Percentiles rank a stretch among this genome's conserved stretches.
Conservation (phyloP, 1,140 invertebrate genomes). For the Drosophila serrata region DNA sequence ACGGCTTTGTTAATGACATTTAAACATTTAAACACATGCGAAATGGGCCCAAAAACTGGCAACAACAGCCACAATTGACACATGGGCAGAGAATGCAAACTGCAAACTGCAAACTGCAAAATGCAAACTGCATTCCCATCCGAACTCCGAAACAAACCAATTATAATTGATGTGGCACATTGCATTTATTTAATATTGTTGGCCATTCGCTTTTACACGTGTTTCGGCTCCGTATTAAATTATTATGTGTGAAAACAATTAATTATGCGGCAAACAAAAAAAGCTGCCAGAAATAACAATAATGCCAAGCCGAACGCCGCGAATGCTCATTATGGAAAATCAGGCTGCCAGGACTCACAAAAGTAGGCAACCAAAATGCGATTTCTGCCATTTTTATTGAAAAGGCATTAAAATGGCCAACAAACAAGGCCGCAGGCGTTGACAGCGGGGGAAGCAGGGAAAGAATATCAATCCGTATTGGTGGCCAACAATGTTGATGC, state of each 20-base stretch:
- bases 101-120: conserved; percentile 51
- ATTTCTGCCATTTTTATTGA: conserved; percentile 55
- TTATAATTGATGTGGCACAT: conserved; percentile 72
- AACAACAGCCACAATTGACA: conserved; percentile 21
- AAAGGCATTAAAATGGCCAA: conserved; percentile 74
- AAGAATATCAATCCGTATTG: conserved; percentile 36
- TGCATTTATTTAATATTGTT: conserved; percentile 68
- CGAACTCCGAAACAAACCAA: conserved; percentile 52
- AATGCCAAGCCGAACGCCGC: conserved; percentile 22
- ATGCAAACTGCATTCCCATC: conserved; percentile 17
- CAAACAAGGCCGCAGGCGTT: conserved; percentile 31
- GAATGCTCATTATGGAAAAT: conserved; percentile 74
- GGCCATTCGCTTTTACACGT: conserved; percentile 69
- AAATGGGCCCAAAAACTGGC: conserved; percentile 8
- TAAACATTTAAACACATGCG: conserved; percentile 78
- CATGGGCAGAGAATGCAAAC: conserved; percentile 30
- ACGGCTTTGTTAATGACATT: conserved; percentile 79
- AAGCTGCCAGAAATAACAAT: conserved; percentile 57
- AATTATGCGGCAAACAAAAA: conserved; percentile 75
- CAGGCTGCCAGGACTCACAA: conserved; percentile 51
- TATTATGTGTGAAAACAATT: conserved; percentile 85
- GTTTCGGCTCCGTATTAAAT: conserved; percentile 76
- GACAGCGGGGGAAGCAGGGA: not conserved
- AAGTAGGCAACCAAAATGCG: conserved; percentile 67
- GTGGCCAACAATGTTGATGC: conserved; percentile 72